A percentile compares a stretch with the other conserved stretches of the same genome.
phyloP scores from a whole-genome alignment of 2,113 vertebrate genomes.

The Silurus asotus region DNA sequence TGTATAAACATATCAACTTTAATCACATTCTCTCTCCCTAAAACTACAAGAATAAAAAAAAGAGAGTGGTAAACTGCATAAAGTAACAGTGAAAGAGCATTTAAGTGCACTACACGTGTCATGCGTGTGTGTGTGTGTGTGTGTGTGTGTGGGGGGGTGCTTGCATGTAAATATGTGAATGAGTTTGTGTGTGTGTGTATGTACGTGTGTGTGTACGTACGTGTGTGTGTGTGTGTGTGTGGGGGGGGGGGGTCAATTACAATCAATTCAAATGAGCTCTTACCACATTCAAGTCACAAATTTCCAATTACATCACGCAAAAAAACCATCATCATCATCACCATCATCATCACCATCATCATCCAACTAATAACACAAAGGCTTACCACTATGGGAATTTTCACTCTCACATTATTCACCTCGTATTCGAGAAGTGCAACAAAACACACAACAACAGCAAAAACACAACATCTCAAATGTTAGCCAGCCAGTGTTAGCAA shows the following conservation, averaged over 20 bases:
- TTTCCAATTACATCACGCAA: slow-evolving; percentile 15
- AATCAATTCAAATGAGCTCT: background rate
- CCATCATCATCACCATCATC: background rate
- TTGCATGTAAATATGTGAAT: too few relatives aligned
- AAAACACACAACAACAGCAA: background rate
- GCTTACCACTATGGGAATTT: background rate
- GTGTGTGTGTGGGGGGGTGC: background rate
- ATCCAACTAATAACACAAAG: background rate
- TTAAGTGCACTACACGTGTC: background rate
- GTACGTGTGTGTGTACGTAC: too few relatives aligned
- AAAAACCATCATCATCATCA: background rate
- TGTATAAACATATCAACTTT: background rate
- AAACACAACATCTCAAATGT: background rate
- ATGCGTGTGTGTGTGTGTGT: background rate
- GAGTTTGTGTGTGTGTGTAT: too few relatives aligned
- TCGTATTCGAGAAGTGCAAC: background rate
- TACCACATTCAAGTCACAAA: background rate
- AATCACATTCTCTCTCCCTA: background rate
- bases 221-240: background rate
- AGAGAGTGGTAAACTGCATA: background rate
- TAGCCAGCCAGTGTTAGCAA: background rate
- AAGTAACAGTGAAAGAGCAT: background rate
- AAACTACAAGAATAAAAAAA: background rate
- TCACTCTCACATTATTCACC: background rate
- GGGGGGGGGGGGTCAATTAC: background rate